A percentile compares a stretch with the other conserved stretches of the same genome.
Evolutionary conservation across 2,888 invertebrate species (phyloP).

Genomic region (Bimastos eiseni): DNA sequence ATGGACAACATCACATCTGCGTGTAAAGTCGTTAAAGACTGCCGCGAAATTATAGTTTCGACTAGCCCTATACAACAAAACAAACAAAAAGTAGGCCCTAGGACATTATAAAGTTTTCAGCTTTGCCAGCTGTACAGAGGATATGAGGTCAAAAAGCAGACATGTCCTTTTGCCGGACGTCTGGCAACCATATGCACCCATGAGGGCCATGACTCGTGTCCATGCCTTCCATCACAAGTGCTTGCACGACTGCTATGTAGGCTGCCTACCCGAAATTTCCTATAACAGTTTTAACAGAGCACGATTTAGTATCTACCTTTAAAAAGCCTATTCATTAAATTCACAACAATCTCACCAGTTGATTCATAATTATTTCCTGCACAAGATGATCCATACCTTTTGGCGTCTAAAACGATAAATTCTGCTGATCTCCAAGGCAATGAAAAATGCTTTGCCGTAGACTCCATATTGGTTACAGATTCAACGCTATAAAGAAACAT

Average conservation of each 20-base stretch:
- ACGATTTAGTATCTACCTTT: neutral
- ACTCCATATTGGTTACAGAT: neutral
- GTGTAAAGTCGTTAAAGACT: too few relatives aligned
- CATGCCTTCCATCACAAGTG: neutral
- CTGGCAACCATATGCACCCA: too few relatives aligned
- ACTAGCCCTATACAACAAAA: too few relatives aligned
- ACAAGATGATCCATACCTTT: neutral
- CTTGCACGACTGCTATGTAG: neutral
- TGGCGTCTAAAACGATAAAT: neutral
- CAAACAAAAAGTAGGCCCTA: too few relatives aligned
- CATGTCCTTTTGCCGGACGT: too few relatives aligned
- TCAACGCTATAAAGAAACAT: neutral
- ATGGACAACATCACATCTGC: too few relatives aligned
- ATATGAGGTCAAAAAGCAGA: too few relatives aligned
- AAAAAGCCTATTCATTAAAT: neutral
- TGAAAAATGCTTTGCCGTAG: neutral
- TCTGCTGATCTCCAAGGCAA: neutral
- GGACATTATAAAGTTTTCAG: too few relatives aligned
- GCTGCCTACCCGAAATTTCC: neutral
- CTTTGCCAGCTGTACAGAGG: too few relatives aligned
- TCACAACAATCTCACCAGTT: neutral
- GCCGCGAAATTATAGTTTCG: too few relatives aligned
- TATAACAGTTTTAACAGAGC: neutral
- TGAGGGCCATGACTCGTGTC: neutral
- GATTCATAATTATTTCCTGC: neutral